Base-by-base conservation (phyloP, 2,888 invertebrate genomes). In the Timema podura region DNA sequence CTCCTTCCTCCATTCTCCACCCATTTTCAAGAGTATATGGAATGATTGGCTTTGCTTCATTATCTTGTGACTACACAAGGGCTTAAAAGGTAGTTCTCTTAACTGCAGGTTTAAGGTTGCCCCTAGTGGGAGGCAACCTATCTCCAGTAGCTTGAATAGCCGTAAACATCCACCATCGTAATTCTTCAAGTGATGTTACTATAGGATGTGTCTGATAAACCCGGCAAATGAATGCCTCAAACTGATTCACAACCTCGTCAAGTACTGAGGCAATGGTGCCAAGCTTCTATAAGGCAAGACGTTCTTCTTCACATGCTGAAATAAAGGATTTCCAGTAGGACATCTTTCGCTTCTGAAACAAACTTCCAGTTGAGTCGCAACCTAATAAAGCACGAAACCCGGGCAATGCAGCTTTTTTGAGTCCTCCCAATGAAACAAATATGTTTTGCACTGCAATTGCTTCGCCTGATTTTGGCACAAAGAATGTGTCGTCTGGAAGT, bases 31-130 rank as follows among this genome's bases (percentile, higher is more conserved):
- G 1, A 16, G 61, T 8, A 61, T 16, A 16, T 3, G 61, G 7
- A 16, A 61, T 61, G 1, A 16, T 16, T 3, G 2, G 16, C 1
- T 16, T 30, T 44, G 16, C 16, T 44, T 44, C 3, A 15, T 61
- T 5, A 61, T 61, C 61, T 15, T 61, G 8, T 61, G 61, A 61
- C 16, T 16, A 6, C 44, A 61, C 3, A 61, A 61, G 61, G 2
- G 61, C 61, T 61, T 61, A 16, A 61, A 61, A 61, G 61, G 6
- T 61, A 61, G 61, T 16, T 61, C 61, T 61, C 5, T 61, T 61
- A 61, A 61, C 2, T 61, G 8, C 61, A 61, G 61, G 61, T 61
- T 16, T 61, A 61, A 61, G 30, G 6, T 8, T 16, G 61, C 61
- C 61, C 13, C n/a, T n/a, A n/a, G n/a, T n/a, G n/a, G n/a, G n/a